Percentiles rank a stretch among this genome's conserved stretches.
Conservation (phyloP, 2,888 invertebrate species). For the Ophioninae sp. region DNA sequence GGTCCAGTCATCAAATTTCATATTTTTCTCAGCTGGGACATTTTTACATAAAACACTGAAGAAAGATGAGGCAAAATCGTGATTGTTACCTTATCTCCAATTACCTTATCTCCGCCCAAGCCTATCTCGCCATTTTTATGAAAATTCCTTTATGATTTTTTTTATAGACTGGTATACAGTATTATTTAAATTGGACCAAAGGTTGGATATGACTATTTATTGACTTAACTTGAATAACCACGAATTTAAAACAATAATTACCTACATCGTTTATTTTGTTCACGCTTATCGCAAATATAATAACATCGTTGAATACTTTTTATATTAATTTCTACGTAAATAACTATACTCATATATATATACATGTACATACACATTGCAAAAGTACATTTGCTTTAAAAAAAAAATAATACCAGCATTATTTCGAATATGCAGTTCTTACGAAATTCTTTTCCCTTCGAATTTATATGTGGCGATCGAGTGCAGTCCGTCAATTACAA, state of each 20-base stretch:
- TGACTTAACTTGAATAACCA: too few relatives aligned
- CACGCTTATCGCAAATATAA: too few relatives aligned
- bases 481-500: neutral
- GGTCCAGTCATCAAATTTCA: neutral
- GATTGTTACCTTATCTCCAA: neutral
- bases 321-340: neutral
- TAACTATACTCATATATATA: neutral
- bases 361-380: neutral
- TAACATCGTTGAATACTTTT: neutral
- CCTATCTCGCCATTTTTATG: too few relatives aligned
- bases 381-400: too few relatives aligned
- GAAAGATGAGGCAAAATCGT: neutral
- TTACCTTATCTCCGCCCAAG: neutral
- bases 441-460: neutral
- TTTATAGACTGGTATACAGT: too few relatives aligned
- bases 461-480: neutral
- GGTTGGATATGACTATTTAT: too few relatives aligned
- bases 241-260: neutral
- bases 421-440: neutral
- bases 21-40: neutral
- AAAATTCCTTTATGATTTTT: too few relatives aligned
- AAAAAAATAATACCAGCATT: neutral
- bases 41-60: neutral
- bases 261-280: neutral
- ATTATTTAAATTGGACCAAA: too few relatives aligned